A percentile compares a stretch with the other conserved stretches of the same genome.
Evolutionary conservation across 2,113 vertebrate species (phyloP).

Genomic region (Fukomys damarensis): DNA sequence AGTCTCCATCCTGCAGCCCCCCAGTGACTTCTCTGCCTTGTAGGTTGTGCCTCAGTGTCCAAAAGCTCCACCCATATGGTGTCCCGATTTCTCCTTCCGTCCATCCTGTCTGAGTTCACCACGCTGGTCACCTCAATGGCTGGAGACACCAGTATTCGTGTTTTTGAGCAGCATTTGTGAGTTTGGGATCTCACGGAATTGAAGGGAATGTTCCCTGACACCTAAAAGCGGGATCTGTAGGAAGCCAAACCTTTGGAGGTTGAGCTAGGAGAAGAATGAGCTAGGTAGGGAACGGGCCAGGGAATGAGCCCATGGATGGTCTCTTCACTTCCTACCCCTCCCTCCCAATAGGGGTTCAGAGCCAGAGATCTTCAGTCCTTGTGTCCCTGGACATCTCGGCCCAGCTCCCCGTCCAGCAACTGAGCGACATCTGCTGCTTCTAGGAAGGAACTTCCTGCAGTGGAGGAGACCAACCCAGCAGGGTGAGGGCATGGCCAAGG

Average conservation of each 20-base stretch:
- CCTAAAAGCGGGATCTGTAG: not conserved
- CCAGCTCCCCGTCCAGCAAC: slow-evolving; percentile 86
- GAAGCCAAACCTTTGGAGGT: not conserved
- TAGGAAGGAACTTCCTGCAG: slow-evolving; percentile 97
- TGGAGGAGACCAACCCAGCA: slow-evolving; percentile 96
- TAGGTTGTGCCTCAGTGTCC: slow-evolving; percentile 95
- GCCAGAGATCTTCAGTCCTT: slow-evolving; percentile 66
- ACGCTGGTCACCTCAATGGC: slow-evolving; percentile 93
- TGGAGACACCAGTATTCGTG: slow-evolving; percentile 93
- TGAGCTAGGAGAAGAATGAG: not conserved
- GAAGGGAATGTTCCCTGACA: not conserved
- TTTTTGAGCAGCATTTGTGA: slow-evolving; percentile 94
- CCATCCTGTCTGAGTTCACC: slow-evolving; percentile 93
- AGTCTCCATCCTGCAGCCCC: not conserved
- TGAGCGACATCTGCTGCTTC: slow-evolving; percentile 91
- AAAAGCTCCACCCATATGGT: slow-evolving; percentile 92
- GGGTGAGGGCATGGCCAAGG: slow-evolving; percentile 84
- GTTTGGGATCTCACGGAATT: slow-evolving; percentile 56
- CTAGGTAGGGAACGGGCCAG: not conserved
- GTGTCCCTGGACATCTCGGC: slow-evolving; percentile 85
- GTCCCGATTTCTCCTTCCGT: slow-evolving; percentile 94
- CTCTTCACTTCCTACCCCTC: not conserved
- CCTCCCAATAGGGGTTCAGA: slow-evolving; percentile 56
- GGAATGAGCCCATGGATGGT: not conserved
- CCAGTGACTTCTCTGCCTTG: not conserved